Evolutionary conservation across 2,888 invertebrate genomes (phyloP).

Genomic region (Drosophila antonietae): DNA sequence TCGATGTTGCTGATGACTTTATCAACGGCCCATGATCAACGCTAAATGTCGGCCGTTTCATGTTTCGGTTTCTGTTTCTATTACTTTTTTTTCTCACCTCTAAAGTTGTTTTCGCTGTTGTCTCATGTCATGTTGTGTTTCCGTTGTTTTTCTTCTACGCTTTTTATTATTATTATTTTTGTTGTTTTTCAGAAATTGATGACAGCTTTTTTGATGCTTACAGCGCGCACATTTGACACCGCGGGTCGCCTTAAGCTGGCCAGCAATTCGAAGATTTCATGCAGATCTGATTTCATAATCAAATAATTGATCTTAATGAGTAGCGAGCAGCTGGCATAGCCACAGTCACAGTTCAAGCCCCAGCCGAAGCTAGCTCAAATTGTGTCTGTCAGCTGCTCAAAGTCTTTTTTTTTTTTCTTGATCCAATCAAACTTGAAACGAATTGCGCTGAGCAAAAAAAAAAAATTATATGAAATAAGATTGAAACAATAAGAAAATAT

Average conservation of each 20-base stretch:
- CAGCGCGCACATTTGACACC: conserved; percentile 62
- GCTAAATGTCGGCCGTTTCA: conserved; percentile 44
- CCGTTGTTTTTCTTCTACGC: not conserved
- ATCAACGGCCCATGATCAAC: conserved; percentile 63
- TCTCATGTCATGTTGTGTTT: not conserved
- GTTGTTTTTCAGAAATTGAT: conserved; percentile 23
- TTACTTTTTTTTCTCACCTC: conserved; percentile 47
- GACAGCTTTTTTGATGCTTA: conserved; percentile 44
- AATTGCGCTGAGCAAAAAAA: conserved; percentile 26
- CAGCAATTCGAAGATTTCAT: conserved; percentile 78
- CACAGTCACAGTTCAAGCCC: not conserved
- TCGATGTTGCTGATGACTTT: conserved; percentile 52
- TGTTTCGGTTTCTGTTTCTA: conserved; percentile 6
- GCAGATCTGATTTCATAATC: conserved; percentile 83
- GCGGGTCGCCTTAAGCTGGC: conserved; percentile 61
- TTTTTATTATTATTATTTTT: not conserved
- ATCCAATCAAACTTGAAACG: conserved; percentile 77
- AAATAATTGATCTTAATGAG: conserved; percentile 84
- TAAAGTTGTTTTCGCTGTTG: conserved; percentile 14
- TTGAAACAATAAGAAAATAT: conserved; percentile 31
- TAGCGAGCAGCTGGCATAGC: conserved; percentile 29
- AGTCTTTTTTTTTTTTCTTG: conserved; percentile 41
- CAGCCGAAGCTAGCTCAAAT: conserved; percentile 9
- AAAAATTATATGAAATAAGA: conserved; percentile 19
- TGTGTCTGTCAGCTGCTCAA: conserved; percentile 56